phyloP scores from a whole-genome alignment of 2,113 vertebrate genomes.

The Hiodon alosoides region DNA sequence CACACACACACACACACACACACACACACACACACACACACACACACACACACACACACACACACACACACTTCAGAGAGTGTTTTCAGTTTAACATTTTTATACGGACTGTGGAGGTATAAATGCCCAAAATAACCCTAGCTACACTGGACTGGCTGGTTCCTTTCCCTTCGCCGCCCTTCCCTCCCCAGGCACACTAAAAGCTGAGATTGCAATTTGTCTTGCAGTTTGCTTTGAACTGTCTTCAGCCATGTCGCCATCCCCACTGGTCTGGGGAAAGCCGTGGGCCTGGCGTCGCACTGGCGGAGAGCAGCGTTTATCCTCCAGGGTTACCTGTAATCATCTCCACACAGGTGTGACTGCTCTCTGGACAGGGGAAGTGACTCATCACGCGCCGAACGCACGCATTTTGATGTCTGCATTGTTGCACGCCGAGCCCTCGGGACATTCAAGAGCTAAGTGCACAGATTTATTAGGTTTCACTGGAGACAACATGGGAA shows the following conservation, averaged over 20 bases:
- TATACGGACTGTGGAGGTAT: slow-evolving; percentile 73
- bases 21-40: too few species aligned
- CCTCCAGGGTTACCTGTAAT: slow-evolving; percentile 94
- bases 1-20: neutral
- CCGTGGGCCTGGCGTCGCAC: slow-evolving; percentile 78
- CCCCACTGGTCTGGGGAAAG: slow-evolving; percentile 72
- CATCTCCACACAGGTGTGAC: slow-evolving; percentile 86
- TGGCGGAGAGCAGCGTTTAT: slow-evolving; percentile 91
- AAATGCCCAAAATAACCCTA: neutral
- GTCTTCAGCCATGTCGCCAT: slow-evolving; percentile 79
- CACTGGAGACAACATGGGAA: slow-evolving; percentile 33
- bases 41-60: too few species aligned
- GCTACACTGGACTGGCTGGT: neutral
- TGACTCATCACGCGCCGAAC: slow-evolving; percentile 75
- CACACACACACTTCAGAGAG: too few species aligned
- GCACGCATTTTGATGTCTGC: slow-evolving; percentile 64
- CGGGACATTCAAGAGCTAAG: slow-evolving; percentile 57
- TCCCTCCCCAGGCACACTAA: slow-evolving; percentile 67
- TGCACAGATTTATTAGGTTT: slow-evolving; percentile 69
- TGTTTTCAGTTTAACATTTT: too few species aligned
- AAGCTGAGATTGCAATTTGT: slow-evolving; percentile 69
- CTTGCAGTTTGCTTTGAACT: slow-evolving; percentile 74
- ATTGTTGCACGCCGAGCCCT: slow-evolving; percentile 56
- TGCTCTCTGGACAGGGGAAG: slow-evolving; percentile 73
- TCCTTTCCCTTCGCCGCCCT: slow-evolving; percentile 8